Evolutionary conservation across 2,888 invertebrate species (phyloP).

Genomic region (Hemicrepidius hirtus): DNA sequence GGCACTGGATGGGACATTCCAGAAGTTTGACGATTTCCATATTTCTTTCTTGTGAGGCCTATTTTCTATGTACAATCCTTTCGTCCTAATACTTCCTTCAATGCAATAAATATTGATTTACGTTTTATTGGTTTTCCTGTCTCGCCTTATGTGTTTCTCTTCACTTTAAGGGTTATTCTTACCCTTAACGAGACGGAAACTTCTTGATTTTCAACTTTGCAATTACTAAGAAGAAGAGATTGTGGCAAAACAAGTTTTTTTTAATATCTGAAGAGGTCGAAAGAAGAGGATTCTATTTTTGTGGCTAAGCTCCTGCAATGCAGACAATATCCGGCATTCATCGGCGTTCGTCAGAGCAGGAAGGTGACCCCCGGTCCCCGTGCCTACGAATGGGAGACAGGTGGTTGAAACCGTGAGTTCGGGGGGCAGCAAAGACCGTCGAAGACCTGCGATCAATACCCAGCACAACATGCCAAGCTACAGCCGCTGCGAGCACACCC

Average conservation of each 20-base stretch:
- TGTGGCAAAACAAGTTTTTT: not conserved
- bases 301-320: constrained; percentile 46
- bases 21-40: no score
- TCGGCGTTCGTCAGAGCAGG: constrained; percentile 45
- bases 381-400: constrained; percentile 63
- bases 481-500: constrained; percentile 43
- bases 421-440: constrained; percentile 63
- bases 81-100: no score
- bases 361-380: constrained; percentile 68
- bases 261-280: no score
- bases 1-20: no score
- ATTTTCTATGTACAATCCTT: no score
- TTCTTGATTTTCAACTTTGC: no score
- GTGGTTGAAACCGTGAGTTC: constrained; percentile 66
- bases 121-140: no score
- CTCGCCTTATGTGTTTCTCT: no score
- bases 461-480: constrained; percentile 48
- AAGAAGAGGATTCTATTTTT: not conserved
- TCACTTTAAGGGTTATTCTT: no score
- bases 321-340: constrained; percentile 52
- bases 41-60: no score
- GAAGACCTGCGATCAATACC: constrained; percentile 56
- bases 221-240: not conserved
- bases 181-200: no score
- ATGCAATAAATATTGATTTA: no score